Base-by-base conservation (phyloP, 2,797 vertebrate genomes). In the Limosa lapponica region DNA sequence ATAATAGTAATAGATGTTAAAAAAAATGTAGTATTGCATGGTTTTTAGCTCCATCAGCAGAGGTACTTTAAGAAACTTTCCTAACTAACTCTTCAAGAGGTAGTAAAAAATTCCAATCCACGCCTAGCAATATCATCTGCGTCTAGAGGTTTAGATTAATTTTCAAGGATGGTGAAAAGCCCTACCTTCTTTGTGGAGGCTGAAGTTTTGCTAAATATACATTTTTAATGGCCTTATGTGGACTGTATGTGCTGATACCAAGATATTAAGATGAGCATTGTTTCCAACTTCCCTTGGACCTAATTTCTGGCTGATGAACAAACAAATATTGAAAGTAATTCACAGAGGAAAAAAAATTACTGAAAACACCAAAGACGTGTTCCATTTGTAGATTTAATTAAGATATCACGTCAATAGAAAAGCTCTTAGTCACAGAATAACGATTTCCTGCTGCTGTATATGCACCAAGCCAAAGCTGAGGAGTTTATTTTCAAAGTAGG, bases 371-470 rank as follows among this genome's bases (percentile, higher is more conserved):
- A 71, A 95, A 96, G 73, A 82, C 3, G 0, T 84, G 64, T 54
- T 94, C 52, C 44, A 82, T 92, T 96, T 85, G 83, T 85, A 93
- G 83, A 89, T 96, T 94, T 92, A 92, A 93, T 95, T 93, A 92
- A 89, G 91, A 87, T 94, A 93, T 25, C 73, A 27, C 37, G 55
- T 46, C 64, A 82, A 61, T 61, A 73, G 93, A 80, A 91, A 90
- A 92, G 64, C 46, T 62, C 23, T 94, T 73, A 32, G 25, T 89
- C 2, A 3, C 73, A 90, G 43, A 88, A 41, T 67, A 88, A 86
- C 22, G 3, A 72, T 82, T 94, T 93, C 79, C 77, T 93, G 77
- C 92, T 89, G 92, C 81, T 64, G 23, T 52, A 48, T 30, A 30
- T 20, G 36, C 51, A 87, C 46, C 39, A 61, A 87, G 66, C 73